phyloP scores from a whole-genome alignment of 2,888 invertebrate genomes.

The Mystacides longicornis region DNA sequence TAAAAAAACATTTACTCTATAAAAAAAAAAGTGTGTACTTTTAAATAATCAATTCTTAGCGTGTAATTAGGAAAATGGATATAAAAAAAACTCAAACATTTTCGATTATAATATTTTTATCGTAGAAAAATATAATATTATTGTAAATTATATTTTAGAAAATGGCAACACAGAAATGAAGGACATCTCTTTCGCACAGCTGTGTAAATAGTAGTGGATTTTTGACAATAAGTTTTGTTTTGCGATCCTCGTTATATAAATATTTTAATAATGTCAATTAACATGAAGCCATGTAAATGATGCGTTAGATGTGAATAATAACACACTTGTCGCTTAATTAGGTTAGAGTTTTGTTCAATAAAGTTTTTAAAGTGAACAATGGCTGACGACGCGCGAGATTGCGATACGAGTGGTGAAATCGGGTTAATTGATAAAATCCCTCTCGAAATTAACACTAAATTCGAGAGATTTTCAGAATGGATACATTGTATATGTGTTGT shows the following conservation, averaged over 20 bases:
- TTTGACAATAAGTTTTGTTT: conserved; percentile 18
- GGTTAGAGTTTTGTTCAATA: conserved; percentile 6
- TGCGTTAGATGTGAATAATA: conserved; percentile 6
- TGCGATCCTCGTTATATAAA: conserved; percentile 17
- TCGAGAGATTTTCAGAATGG: conserved; percentile 86
- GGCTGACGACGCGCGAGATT: conserved; percentile 15
- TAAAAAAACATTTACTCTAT: no score
- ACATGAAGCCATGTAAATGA: conserved; percentile 13
- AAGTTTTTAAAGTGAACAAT: conserved; percentile 5
- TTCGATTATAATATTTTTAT: no score
- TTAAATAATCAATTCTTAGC: no score
- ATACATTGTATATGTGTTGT: conserved; percentile 96
- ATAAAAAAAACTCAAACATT: no score
- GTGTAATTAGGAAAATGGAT: no score
- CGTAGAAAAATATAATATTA: no score
- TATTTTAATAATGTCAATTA: conserved; percentile 18
- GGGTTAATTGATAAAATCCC: conserved; percentile 9
- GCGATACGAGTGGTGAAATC: conserved; percentile 11
- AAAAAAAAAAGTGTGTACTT: no score
- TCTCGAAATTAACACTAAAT: conserved; percentile 32
- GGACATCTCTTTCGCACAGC: conserved; percentile 12
- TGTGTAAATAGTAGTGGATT: conserved; percentile 23
- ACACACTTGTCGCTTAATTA: conserved; percentile 5
- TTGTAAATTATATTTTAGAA: no score
- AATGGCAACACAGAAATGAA: not conserved